Base-by-base conservation (phyloP, 1,140 invertebrate species). In the Drosophila sp. region DNA sequence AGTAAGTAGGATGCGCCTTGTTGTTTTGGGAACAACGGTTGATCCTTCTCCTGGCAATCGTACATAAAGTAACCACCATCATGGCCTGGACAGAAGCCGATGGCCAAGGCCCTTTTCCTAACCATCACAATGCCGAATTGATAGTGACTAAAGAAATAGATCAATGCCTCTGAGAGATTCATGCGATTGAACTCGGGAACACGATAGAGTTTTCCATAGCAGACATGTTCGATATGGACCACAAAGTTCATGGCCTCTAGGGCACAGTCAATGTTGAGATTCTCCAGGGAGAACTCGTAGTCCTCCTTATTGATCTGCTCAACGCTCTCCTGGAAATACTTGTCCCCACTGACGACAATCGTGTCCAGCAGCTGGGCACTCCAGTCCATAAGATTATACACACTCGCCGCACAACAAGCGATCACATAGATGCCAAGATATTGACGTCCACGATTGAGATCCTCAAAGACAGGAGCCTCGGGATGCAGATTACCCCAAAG, bases 41-140 rank as follows among this genome's bases (percentile, higher is more conserved):
- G 91, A 25, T 94, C 94, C 77, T 92, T 92, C 58, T 93, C 93
- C 83, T 94, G 93, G 71, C 93, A 94, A 72, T 95, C 94, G 78
- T 93, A 95, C 94, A 94, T 93, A 70, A 94, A 94, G 76, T 94
- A 95, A 7, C 94, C 94, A 4, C 78, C 78, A 25, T 92, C 92
- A 50, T 78, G 72, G 0, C 90, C 86, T 7, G 84, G 80, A 36
- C 87, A 80, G 78, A 92, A 94, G 0, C 94, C 94, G 75, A 94
- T 94, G 8, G 93, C 93, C 48, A 94, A 81, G 48, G 93, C 93
- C 56, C 93, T 93, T 32, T 91, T 92, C 0, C 92, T 92, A 53
- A 92, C 93, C 61, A 91, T 92, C 21, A 94, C 92, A 9, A 95
- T 92, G 2, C 94, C 94, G 40, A 90, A 86, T 34, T 92, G 86